Base-by-base conservation (phyloP, 1,140 invertebrate species). In the Caerostris darwini region DNA sequence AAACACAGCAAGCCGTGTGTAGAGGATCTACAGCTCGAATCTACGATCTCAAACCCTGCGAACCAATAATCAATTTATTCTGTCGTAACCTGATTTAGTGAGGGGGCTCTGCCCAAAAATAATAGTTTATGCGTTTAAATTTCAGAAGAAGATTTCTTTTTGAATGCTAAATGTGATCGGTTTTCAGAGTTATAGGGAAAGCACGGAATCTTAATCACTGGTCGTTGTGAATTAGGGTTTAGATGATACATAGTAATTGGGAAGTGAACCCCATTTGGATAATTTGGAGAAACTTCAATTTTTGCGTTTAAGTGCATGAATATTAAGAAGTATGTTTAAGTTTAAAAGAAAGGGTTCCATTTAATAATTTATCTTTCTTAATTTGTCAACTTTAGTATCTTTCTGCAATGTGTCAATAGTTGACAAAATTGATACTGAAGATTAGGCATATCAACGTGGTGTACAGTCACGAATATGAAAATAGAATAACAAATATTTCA, bases 21-120 rank as follows among this genome's bases (percentile, higher is more conserved):
- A 34, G 58, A 53, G 59, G 8, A n/a, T 64, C 19, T 58, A 19
- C 57, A 87, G 58, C 34, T 64, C n/a, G 34, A 77, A 77, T 34
- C 5, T 61, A 12, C 59, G n/a, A n/a, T n/a, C 17, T 3, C 53
- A 50, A 7, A 53, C n/a, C 14, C 56, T 34, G 19, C 56, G 19
- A 77, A 17, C 85, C 57, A 87, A 87, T 87, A 87, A 87, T 87
- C 85, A 87, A 87, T 87, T 87, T 87, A 87, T 87, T 87, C n/a
- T 87, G 57, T 19, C 34, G 85, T 87, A 87, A 87, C 85, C 58
- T 87, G 85, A 87, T 87, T 87, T 87, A 4, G n/a, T 6, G 17
- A 56, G 12, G 19, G 85, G 58, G 14, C 50, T 53, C 10, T 57
- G 53, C 53, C 77, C 17, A 82, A 83, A 83, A 83, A 83, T 83